Evolutionary conservation across 2,113 vertebrate species (phyloP).

Genomic region (Numenius arquata): DNA sequence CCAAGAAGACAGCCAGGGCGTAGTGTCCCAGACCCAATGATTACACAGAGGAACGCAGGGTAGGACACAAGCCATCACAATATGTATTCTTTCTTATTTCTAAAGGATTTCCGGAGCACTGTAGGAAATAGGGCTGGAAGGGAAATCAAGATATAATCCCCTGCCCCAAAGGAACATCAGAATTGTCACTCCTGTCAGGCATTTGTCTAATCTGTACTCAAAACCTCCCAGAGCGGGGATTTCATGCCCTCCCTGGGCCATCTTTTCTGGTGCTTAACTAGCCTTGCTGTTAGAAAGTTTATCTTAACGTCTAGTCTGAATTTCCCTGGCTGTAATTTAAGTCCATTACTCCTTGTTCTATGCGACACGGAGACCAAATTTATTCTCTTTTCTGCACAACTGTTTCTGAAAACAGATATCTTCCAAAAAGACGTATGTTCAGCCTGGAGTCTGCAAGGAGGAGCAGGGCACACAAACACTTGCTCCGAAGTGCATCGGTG

Average conservation of each 20-base stretch:
- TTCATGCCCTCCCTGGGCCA: background rate
- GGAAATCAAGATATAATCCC: constrained; percentile 16
- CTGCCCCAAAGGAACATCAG: constrained; percentile 21
- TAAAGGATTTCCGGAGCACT: background rate
- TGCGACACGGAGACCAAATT: background rate
- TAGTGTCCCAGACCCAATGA: background rate
- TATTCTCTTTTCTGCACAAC: background rate
- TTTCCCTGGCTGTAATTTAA: background rate
- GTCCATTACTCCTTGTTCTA: constrained; percentile 10
- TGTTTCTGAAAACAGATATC: background rate
- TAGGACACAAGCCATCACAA: background rate
- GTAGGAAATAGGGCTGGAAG: background rate
- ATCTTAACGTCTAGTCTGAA: background rate
- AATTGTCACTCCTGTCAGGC: constrained; percentile 13
- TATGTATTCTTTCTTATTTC: background rate
- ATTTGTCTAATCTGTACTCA: background rate
- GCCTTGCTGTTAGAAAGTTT: constrained; percentile 12
- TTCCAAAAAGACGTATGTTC: fast-evolving
- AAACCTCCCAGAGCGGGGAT: background rate
- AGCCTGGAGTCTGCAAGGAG: background rate
- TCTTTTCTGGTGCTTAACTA: constrained; percentile 8
- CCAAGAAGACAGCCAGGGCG: background rate
- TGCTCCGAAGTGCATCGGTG: fast-evolving
- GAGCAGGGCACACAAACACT: background rate
- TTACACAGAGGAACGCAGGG: background rate